Conservation (phyloP, 2,113 vertebrate genomes). For the Limanda limanda region DNA sequence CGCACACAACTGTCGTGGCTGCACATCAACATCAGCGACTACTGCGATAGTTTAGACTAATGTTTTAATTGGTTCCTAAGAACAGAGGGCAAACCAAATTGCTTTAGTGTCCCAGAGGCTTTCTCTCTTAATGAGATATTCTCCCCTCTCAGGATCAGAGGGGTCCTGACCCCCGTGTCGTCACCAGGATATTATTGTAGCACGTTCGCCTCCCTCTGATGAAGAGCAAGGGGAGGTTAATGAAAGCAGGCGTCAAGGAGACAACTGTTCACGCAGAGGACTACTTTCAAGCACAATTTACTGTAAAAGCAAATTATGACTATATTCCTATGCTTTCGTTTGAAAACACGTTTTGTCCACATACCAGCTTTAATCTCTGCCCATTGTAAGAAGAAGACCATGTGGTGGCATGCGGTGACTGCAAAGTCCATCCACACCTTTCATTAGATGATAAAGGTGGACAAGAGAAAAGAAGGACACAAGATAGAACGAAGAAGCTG, state of each 20-base stretch:
- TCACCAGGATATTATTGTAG: slow-evolving; percentile 76
- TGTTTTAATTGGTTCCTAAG: slow-evolving; percentile 85
- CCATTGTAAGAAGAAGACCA: neutral
- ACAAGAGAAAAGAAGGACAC: slow-evolving; percentile 1
- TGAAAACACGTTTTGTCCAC: too few relatives aligned
- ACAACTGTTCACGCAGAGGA: slow-evolving; percentile 16
- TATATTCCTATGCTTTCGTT: too few relatives aligned
- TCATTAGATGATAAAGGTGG: slow-evolving; percentile 38
- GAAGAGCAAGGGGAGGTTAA: slow-evolving; percentile 71
- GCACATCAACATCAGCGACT: slow-evolving; percentile 77
- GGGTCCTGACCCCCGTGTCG: slow-evolving; percentile 78
- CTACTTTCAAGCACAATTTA: slow-evolving; percentile 14
- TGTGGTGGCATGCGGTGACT: too few relatives aligned
- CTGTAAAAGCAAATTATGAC: neutral
- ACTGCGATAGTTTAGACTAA: slow-evolving; percentile 77
- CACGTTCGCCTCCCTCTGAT: slow-evolving; percentile 57
- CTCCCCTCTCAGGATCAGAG: slow-evolving; percentile 76
- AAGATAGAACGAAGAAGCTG: slow-evolving; percentile 1
- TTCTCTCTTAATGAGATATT: slow-evolving; percentile 82
- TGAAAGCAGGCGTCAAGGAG: slow-evolving; percentile 68
- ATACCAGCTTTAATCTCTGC: too few relatives aligned
- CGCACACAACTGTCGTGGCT: slow-evolving; percentile 54
- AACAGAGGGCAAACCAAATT: slow-evolving; percentile 84
- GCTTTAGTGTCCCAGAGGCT: slow-evolving; percentile 81
- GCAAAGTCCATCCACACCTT: slow-evolving; percentile 31